Conservation (phyloP, 1,140 invertebrate species). For the Zelostemma sp. region DNA sequence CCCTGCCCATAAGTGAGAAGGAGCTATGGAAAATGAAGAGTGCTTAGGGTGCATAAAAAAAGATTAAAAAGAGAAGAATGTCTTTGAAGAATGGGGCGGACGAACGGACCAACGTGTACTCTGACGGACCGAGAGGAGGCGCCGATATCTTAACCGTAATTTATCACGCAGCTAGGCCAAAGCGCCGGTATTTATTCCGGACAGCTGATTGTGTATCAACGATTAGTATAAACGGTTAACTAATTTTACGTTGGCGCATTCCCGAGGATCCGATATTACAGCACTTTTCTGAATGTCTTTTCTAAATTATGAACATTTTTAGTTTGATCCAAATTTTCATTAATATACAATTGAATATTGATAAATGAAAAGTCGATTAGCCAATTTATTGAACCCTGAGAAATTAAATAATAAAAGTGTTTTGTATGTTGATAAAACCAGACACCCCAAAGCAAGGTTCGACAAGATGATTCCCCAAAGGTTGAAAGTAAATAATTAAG, state of each 20-base stretch:
- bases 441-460: slow-evolving; percentile 23
- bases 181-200: slow-evolving; percentile 28
- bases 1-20: slow-evolving; percentile 24
- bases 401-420: too few relatives aligned
- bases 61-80: slow-evolving; percentile 42
- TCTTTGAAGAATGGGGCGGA: slow-evolving; percentile 50
- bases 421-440: too few relatives aligned
- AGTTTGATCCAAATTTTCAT: too few relatives aligned
- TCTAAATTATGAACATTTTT: too few relatives aligned
- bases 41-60: slow-evolving; percentile 10
- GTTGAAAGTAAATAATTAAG: slow-evolving; percentile 65
- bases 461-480: slow-evolving; percentile 28
- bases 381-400: too few relatives aligned
- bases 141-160: slow-evolving; percentile 63
- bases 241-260: not conserved
- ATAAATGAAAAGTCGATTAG: too few relatives aligned
- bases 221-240: slow-evolving; percentile 11
- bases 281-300: too few relatives aligned
- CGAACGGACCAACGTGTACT: slow-evolving; percentile 40
- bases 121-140: slow-evolving; percentile 60
- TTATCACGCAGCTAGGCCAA: slow-evolving; percentile 58
- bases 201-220: slow-evolving; percentile 29
- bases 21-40: slow-evolving; percentile 9
- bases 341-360: too few relatives aligned
- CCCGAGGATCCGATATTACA: too few relatives aligned